phyloP scores from a whole-genome alignment of 1,140 invertebrate genomes.

The Melanaphis sacchari region DNA sequence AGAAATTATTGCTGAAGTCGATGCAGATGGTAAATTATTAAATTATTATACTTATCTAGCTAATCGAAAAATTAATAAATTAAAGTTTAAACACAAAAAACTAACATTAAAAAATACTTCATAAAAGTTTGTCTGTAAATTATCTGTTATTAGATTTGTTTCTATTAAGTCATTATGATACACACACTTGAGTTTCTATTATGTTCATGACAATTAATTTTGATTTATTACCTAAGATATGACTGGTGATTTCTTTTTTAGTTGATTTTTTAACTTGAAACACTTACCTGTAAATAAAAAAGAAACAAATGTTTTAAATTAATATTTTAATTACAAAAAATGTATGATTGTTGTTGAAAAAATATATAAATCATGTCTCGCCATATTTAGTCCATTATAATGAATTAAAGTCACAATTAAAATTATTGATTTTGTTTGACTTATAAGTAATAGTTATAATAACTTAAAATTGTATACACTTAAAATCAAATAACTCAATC shows the following conservation, averaged over 20 bases:
- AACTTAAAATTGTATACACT: neutral
- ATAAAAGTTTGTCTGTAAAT: neutral
- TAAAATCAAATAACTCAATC: neutral
- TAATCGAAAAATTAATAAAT: neutral
- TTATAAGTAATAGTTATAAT: neutral
- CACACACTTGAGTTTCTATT: neutral
- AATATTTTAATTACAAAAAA: neutral
- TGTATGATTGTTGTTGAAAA: neutral
- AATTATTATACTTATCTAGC: too few species aligned
- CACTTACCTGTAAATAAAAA: conserved; percentile 31
- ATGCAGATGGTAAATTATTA: conserved; percentile 86
- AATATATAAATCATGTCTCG: neutral
- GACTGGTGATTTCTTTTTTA: neutral
- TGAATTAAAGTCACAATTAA: neutral
- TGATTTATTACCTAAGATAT: neutral
- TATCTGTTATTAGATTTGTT: neutral
- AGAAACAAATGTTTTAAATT: neutral
- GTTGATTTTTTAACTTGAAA: neutral
- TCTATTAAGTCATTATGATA: neutral
- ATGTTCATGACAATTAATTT: neutral
- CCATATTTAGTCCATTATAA: neutral
- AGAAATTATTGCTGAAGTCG: conserved; percentile 93
- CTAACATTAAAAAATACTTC: neutral
- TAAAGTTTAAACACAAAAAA: neutral
- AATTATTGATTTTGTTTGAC: neutral